These are phyloP conservation scores for Volucella bombylans DNA, from an alignment of 2,888 invertebrate genomes.

Conservation along the genomic window DNA sequence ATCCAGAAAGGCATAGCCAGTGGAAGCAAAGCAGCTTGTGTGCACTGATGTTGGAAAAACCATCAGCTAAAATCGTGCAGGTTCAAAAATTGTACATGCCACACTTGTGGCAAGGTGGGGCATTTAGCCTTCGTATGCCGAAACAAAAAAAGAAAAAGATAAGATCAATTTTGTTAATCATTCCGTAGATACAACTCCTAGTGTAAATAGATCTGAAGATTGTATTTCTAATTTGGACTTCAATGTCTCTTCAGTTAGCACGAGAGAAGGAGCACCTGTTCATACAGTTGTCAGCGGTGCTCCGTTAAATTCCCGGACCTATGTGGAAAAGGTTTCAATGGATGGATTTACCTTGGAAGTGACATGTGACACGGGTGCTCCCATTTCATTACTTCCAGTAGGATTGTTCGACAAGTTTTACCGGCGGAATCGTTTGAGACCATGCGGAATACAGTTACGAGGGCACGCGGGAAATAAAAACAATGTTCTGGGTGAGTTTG, in stretches of 20 bases:
- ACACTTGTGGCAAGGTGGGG: not conserved
- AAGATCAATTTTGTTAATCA: not conserved
- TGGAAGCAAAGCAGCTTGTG: too few relatives aligned
- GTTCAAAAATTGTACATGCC: not conserved
- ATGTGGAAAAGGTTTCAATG: not conserved
- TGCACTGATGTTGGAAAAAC: too few relatives aligned
- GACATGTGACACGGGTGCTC: too few relatives aligned
- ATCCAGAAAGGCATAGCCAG: too few relatives aligned
- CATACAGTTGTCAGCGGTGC: not conserved
- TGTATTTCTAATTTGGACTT: not conserved
- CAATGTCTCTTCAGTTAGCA: not conserved
- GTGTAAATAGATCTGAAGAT: not conserved
- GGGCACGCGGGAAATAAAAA: conserved; percentile 9
- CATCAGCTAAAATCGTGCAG: not conserved
- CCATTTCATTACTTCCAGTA: too few relatives aligned
- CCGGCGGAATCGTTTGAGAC: not conserved
- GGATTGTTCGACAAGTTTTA: too few relatives aligned
- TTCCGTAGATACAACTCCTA: not conserved
- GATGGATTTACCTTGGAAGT: not conserved
- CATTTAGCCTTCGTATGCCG: not conserved
- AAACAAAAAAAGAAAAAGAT: too few relatives aligned
- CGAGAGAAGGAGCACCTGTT: not conserved
- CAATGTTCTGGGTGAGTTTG: conserved; percentile 14
- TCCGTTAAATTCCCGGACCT: not conserved
- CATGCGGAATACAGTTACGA: not conserved